Conservation (phyloP, 2,797 vertebrate genomes). For the Hybognathus amarus region DNA sequence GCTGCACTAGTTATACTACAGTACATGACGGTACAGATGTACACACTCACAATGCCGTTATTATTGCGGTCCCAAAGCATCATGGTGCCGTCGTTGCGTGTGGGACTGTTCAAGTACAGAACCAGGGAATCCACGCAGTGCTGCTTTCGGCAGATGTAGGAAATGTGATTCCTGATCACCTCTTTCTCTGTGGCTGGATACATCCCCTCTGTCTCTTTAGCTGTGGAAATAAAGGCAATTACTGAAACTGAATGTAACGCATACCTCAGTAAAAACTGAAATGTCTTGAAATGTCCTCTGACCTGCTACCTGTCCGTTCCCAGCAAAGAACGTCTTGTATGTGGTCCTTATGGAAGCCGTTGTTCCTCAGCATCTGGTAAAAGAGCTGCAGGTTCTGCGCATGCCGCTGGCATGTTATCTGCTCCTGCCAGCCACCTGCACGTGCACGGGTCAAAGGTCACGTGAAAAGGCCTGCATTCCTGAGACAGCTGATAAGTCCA, state of each 20-base stretch:
- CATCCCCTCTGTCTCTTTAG: constrained; percentile 74
- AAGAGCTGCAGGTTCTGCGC: constrained; percentile 77
- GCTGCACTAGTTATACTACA: not conserved
- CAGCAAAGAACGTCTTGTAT: constrained; percentile 84
- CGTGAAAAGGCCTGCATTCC: constrained; percentile 14
- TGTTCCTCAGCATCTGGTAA: constrained; percentile 78
- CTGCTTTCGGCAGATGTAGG: constrained; percentile 81
- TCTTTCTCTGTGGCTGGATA: constrained; percentile 82
- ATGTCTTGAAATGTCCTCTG: constrained; percentile 18
- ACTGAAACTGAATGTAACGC: not conserved
- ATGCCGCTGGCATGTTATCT: constrained; percentile 79
- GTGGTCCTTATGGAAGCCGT: constrained; percentile 82
- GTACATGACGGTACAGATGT: too few relatives aligned
- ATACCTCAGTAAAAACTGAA: not conserved
- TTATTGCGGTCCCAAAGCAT: constrained; percentile 83
- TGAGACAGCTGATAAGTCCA: constrained; percentile 41
- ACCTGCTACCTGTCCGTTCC: constrained; percentile 78
- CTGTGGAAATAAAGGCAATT: constrained; percentile 24
- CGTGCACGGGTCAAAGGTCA: constrained; percentile 43
- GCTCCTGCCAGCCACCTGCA: constrained; percentile 83
- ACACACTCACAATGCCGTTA: constrained; percentile 79
- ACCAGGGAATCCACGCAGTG: constrained; percentile 83
- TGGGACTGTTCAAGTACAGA: constrained; percentile 83
- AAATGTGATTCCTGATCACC: constrained; percentile 80
- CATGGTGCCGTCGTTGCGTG: constrained; percentile 82